Evolutionary conservation across 2,113 vertebrate genomes (phyloP).

Genomic region (Gnathonemus echidnorhynchus): DNA sequence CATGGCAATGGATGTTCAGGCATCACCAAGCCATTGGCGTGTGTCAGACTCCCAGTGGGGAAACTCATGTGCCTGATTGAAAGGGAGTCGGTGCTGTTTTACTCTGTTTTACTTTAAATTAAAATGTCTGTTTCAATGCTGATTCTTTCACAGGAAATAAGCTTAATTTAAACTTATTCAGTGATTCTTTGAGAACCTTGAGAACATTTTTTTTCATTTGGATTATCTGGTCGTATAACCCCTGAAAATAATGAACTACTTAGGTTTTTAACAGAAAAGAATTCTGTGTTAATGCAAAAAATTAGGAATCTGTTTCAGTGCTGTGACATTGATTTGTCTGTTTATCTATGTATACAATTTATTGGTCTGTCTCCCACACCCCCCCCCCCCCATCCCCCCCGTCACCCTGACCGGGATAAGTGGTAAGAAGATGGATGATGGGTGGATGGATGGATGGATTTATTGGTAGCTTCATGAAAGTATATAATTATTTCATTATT

Average conservation of each 20-base stretch:
- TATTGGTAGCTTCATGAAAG: neutral
- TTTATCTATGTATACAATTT: neutral
- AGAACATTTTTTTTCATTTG: neutral
- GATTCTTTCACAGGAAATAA: neutral
- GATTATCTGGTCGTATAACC: neutral
- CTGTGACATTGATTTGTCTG: neutral
- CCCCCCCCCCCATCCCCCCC: no score
- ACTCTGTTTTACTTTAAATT: neutral
- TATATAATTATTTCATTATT: neutral
- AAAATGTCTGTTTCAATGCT: neutral
- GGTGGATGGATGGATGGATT: neutral
- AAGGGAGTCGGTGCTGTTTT: neutral
- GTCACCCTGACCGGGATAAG: neutral
- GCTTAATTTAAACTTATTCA: neutral
- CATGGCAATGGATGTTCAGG: neutral
- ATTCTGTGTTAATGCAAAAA: neutral
- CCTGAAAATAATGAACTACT: neutral
- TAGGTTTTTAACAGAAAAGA: neutral
- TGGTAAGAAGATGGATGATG: neutral
- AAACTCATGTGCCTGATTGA: neutral
- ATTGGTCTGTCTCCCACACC: neutral
- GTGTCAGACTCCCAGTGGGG: neutral
- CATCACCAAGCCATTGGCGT: neutral
- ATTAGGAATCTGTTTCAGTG: neutral
- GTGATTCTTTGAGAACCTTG: neutral